These are phyloP conservation scores for Ceratotherium simum DNA, from an alignment of 2,113 vertebrate genomes.

Conservation along the genomic window DNA sequence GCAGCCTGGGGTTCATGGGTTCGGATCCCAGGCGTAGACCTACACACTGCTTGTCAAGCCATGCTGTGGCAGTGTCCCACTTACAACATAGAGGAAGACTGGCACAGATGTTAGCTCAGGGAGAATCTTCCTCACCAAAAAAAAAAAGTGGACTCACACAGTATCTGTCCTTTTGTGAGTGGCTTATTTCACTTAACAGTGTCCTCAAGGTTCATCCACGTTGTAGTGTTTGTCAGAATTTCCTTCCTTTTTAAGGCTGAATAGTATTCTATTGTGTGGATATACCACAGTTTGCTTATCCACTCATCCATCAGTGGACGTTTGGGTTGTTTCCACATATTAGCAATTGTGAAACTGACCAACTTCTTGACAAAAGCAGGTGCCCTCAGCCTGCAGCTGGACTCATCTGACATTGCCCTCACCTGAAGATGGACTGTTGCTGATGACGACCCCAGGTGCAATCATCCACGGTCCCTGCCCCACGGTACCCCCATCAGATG, in stretches of 20 bases:
- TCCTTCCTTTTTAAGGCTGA: not conserved
- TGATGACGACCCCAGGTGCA: not conserved
- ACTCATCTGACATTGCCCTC: not conserved
- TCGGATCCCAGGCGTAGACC: too few species aligned
- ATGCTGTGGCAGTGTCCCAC: too few species aligned
- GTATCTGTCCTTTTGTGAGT: not conserved
- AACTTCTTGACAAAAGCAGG: not conserved
- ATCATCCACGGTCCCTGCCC: fast-evolving
- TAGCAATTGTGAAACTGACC: not conserved
- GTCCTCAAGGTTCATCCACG: not conserved
- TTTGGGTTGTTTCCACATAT: not conserved
- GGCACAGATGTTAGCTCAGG: too few species aligned
- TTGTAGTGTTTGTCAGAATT: not conserved
- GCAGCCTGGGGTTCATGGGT: too few species aligned
- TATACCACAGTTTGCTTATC: not conserved
- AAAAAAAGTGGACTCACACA: not conserved
- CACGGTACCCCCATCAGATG: not conserved
- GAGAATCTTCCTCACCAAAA: too few species aligned
- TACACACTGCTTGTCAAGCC: too few species aligned
- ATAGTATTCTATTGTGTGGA: not conserved
- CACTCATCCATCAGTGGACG: not conserved
- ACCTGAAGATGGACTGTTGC: not conserved
- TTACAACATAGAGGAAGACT: too few species aligned
- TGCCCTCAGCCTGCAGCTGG: not conserved
- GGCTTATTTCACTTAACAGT: not conserved